phyloP scores from a whole-genome alignment of 2,797 vertebrate genomes.

The Loriculus beryllinus region DNA sequence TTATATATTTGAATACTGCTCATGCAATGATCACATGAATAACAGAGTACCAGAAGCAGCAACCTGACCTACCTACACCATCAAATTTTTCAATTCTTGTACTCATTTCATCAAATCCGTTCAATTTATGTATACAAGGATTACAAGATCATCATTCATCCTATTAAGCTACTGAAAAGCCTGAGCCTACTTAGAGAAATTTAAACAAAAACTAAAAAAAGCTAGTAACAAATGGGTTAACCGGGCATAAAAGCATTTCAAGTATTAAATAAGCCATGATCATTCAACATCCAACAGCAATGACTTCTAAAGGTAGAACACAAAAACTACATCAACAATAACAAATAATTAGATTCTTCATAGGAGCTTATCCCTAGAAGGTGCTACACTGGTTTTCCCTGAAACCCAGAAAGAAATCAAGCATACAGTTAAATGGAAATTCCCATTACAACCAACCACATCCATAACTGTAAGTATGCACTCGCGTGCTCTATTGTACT shows the following conservation, averaged over 20 bases:
- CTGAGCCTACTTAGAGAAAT: not conserved
- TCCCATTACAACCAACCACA: not conserved
- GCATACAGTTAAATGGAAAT: not conserved
- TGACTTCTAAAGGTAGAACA: not conserved
- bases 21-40: not conserved
- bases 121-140: not conserved
- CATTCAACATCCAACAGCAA: not conserved
- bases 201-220: not conserved
- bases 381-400: not conserved
- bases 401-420: not conserved
- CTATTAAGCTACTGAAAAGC: not conserved
- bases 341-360: not conserved
- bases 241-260: not conserved
- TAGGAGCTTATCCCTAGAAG: not conserved
- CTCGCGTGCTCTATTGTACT: not conserved
- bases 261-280: not conserved
- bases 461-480: not conserved
- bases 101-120: not conserved
- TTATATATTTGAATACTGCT: not conserved
- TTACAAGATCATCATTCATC: accelerated
- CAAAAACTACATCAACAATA: not conserved
- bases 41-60: not conserved
- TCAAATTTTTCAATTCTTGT: not conserved
- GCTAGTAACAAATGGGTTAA: not conserved
- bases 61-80: not conserved